A percentile compares a stretch with the other conserved stretches of the same genome.
Evolutionary conservation across 2,113 vertebrate species (phyloP).

Genomic region (Clinocottus analis): DNA sequence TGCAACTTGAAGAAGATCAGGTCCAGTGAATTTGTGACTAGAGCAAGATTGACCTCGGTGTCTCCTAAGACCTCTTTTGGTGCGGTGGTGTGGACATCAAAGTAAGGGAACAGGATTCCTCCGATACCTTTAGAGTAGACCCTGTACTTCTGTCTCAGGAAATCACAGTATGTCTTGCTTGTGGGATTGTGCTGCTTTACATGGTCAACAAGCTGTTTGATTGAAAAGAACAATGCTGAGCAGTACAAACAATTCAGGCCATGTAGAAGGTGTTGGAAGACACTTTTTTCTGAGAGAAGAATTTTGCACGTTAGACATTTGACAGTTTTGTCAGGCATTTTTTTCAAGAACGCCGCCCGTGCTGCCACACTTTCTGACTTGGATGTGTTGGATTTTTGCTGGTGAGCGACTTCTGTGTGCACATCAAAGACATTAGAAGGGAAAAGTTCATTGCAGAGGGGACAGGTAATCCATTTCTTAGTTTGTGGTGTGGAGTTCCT

Average conservation of each 20-base stretch:
- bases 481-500: slow-evolving; percentile 82
- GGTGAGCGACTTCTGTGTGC: slow-evolving; percentile 92
- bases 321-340: slow-evolving; percentile 92
- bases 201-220: slow-evolving; percentile 89
- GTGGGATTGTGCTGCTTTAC: slow-evolving; percentile 88
- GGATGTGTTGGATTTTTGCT: slow-evolving; percentile 65
- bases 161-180: slow-evolving; percentile 88
- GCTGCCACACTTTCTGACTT: slow-evolving; percentile 86
- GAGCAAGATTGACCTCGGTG: slow-evolving; percentile 89
- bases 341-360: slow-evolving; percentile 89
- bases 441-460: slow-evolving; percentile 95
- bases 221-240: slow-evolving; percentile 89
- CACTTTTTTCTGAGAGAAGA: slow-evolving; percentile 88
- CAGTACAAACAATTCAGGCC: slow-evolving; percentile 95
- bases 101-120: slow-evolving; percentile 90
- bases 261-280: slow-evolving; percentile 92
- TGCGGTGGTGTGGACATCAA: slow-evolving; percentile 89
- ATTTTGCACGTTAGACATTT: slow-evolving; percentile 91
- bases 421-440: slow-evolving; percentile 94
- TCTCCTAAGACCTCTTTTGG: slow-evolving; percentile 91
- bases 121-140: slow-evolving; percentile 86
- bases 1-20: slow-evolving; percentile 91
- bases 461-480: slow-evolving; percentile 97
- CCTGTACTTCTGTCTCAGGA: slow-evolving; percentile 89
- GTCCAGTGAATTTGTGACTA: slow-evolving; percentile 88